Evolutionary conservation across 2,888 invertebrate genomes (phyloP), one percentile per base, ranked within the genome.

Genomic region (Steinernema carpocapsae): DNA sequence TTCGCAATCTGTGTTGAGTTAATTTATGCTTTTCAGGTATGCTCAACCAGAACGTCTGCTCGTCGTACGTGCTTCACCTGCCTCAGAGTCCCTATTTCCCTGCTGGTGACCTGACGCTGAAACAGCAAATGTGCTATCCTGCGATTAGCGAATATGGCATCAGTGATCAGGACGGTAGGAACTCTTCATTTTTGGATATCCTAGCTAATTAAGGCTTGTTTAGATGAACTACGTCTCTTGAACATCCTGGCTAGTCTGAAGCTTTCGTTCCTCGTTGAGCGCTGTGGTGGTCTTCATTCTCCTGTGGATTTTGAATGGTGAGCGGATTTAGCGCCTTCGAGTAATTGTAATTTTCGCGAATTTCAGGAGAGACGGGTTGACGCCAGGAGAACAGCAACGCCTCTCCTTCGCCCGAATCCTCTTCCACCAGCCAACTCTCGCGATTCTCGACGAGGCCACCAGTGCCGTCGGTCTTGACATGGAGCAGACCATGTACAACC

Each of bases 301-400:
- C 77, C 81, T 48, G 83, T 88, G 1, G 88, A 88, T 24, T 90
- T 90, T 89, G 89, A 89, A 83, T 90, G 90, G 90, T 90, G 82
- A 80, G 87, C 79, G n/a, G n/a, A 26, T 14, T 22, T 10, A 24
- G 3, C 43, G 26, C 17, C 24, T 19, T 71, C 14, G 19, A 29
- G 32, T 14, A 3, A 12, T 2, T 7, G 14, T 46, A 19, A 70
- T 14, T 37, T 6, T 37, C 10, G 37, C 37, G 10, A 37, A 37
- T 37, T 71, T 45, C 12, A 74, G 74, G 74, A 42, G 70, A 37
- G 94, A 96, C 87, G 94, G 95, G 76, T 90, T 97, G 48, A 94
- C 94, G 0, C 97, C 97, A 0, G 97, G 97, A 0, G 97, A 97
- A 89, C 95, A 95, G 89, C 97, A 97, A 88, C 89, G 97, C 80